Evolutionary conservation across 2,888 invertebrate species (phyloP).

Genomic region (Alitta virens): DNA sequence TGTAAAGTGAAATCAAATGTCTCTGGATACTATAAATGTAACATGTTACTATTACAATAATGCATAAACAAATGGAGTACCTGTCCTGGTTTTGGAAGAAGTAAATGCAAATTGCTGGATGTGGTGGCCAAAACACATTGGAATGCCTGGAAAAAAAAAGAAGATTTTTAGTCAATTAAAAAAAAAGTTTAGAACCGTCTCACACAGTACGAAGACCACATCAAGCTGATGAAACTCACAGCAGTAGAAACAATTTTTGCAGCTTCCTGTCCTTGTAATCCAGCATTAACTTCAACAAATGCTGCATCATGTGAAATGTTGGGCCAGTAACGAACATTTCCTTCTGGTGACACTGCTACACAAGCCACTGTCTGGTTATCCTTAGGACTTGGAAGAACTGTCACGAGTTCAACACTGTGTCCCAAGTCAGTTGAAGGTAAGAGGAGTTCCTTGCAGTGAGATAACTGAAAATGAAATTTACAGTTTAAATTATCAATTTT

Average conservation of each 20-base stretch:
- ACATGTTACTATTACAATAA: not conserved
- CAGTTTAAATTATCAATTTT: no score
- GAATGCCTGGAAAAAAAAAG: slow-evolving; percentile 2
- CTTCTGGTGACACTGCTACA: slow-evolving; percentile 89
- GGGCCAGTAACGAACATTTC: slow-evolving; percentile 88
- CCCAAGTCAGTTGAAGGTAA: slow-evolving; percentile 89
- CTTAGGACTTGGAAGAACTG: slow-evolving; percentile 74
- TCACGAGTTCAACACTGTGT: slow-evolving; percentile 64
- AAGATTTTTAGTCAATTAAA: no score
- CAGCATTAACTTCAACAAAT: slow-evolving; percentile 79
- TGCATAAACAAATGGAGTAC: no score
- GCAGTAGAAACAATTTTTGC: slow-evolving; percentile 21
- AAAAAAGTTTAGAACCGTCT: slow-evolving; percentile 48
- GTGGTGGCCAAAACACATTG: slow-evolving; percentile 84
- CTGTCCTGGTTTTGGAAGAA: slow-evolving; percentile 62
- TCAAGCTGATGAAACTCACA: no score
- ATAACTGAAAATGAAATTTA: slow-evolving; percentile 24
- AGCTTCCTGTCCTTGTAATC: slow-evolving; percentile 67
- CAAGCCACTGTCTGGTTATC: slow-evolving; percentile 46
- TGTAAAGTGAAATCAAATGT: not conserved
- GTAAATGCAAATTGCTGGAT: slow-evolving; percentile 79
- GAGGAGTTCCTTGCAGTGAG: slow-evolving; percentile 79
- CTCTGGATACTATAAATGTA: not conserved
- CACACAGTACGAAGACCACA: no score
- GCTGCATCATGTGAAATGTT: slow-evolving; percentile 84